Percentiles rank a stretch among this genome's conserved stretches.
phyloP scores from a whole-genome alignment of 92 coral and sea anemone genomes.

The Phymanthus crucifer region DNA sequence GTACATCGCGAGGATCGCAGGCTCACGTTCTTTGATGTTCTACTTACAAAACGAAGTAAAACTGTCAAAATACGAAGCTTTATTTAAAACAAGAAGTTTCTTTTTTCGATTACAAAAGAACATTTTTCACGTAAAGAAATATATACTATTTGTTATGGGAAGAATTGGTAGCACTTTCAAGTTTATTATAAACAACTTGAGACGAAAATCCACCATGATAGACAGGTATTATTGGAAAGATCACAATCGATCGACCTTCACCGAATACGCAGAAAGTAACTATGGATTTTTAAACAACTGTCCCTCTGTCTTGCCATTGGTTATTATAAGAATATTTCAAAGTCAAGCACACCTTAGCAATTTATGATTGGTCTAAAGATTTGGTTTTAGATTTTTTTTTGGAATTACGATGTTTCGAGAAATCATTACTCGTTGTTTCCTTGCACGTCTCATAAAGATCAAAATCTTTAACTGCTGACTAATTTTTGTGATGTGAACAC shows the following conservation, averaged over 20 bases:
- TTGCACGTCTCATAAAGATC: too few species aligned
- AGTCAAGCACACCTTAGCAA: too few species aligned
- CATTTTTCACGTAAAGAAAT: neutral
- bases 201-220: neutral
- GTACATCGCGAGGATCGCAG: neutral
- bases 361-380: too few species aligned
- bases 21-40: neutral
- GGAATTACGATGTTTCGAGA: too few species aligned
- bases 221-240: neutral
- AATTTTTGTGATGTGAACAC: too few species aligned
- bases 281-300: neutral
- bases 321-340: too few species aligned
- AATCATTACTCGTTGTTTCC: too few species aligned
- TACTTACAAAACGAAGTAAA: neutral
- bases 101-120: neutral
- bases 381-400: too few species aligned
- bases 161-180: conserved; percentile 37
- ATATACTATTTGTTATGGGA: neutral
- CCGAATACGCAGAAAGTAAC: neutral
- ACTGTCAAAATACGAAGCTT: neutral
- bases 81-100: neutral
- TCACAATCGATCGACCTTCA: neutral
- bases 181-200: conserved; percentile 31
- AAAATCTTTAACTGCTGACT: too few species aligned
- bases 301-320: too few species aligned